Evolutionary conservation across 2,113 vertebrate species (phyloP).

Genomic region (Passer montanus): DNA sequence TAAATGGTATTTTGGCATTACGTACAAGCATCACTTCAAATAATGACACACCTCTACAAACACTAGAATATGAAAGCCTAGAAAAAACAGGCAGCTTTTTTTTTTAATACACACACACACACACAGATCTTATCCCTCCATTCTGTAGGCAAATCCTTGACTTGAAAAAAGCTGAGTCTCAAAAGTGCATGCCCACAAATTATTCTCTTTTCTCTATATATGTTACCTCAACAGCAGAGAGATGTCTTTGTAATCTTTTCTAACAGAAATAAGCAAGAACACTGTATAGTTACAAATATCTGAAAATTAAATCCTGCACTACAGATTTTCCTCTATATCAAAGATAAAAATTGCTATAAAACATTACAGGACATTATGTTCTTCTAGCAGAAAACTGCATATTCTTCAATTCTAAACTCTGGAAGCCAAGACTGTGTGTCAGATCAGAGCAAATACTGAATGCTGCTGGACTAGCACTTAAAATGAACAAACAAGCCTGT

Average conservation of each 20-base stretch:
- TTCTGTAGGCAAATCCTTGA: background rate
- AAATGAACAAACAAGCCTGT: background rate
- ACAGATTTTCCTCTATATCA: background rate
- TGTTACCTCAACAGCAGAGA: background rate
- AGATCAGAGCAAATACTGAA: background rate
- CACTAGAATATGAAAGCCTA: background rate
- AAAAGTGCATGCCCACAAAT: background rate
- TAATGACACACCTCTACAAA: background rate
- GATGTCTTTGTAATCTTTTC: background rate
- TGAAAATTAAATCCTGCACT: background rate
- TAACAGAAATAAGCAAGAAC: background rate
- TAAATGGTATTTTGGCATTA: background rate
- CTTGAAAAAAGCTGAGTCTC: background rate
- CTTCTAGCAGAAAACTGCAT: background rate
- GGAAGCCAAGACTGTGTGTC: rapidly evolving
- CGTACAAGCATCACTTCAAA: background rate
- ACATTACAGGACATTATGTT: background rate
- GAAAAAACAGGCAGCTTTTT: background rate
- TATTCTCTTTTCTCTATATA: background rate
- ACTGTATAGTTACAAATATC: background rate
- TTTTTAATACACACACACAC: background rate
- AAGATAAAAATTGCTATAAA: background rate
- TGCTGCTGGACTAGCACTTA: background rate
- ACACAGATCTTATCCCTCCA: background rate
- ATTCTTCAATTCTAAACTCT: background rate